Evolutionary conservation across 2,113 vertebrate species (phyloP).

Genomic region (Sceloporus undulatus): DNA sequence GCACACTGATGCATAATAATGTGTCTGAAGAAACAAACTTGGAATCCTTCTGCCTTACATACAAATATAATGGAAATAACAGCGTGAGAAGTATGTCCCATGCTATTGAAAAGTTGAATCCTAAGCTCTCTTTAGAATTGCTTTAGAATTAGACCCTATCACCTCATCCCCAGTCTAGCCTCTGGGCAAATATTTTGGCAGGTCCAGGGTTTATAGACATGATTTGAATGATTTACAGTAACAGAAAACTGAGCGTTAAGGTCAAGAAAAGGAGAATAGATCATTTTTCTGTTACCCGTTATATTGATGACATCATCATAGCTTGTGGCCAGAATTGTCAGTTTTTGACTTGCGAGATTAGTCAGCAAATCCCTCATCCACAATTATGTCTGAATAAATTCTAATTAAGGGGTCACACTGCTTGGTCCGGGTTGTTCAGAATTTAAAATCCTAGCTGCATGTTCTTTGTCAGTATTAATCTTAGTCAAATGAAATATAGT

Average conservation of each 20-base stretch:
- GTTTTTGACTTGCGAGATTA: conserved; percentile 30
- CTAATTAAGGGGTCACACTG: background rate
- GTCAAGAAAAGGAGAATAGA: conserved; percentile 26
- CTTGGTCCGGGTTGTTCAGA: conserved; percentile 25
- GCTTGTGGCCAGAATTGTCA: background rate
- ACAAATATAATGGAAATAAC: background rate
- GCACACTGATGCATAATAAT: background rate
- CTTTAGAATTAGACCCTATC: background rate
- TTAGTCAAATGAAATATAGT: conserved; percentile 27
- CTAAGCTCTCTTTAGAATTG: background rate
- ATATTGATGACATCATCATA: background rate
- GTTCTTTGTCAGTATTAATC: conserved; percentile 14
- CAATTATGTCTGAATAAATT: conserved; percentile 20
- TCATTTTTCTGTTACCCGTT: conserved; percentile 31
- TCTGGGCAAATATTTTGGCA: background rate
- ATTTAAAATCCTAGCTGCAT: conserved; percentile 17
- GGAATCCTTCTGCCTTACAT: background rate
- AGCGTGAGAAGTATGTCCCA: too few species aligned
- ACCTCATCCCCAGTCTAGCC: background rate
- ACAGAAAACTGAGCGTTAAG: conserved; percentile 11
- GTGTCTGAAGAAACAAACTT: background rate
- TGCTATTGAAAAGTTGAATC: background rate
- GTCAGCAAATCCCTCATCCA: conserved; percentile 2
- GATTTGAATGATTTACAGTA: background rate
- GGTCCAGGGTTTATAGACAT: background rate